A percentile compares a stretch with the other conserved stretches of the same genome.
These are phyloP conservation scores for Epistrophella euchroma DNA, from an alignment of 2,888 invertebrate genomes.

Conservation along the genomic window DNA sequence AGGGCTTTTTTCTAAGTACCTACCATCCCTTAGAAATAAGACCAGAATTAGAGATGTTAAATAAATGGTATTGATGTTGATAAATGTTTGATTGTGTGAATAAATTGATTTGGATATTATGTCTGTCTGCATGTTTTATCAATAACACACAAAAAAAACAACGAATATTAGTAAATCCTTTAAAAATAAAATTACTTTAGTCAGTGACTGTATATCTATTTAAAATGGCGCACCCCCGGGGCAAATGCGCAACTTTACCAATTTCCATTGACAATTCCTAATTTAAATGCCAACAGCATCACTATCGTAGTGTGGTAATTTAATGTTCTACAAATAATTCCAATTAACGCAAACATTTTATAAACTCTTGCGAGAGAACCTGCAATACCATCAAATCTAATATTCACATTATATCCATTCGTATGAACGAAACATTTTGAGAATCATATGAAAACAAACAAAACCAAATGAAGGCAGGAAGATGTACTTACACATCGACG, in stretches of 20 bases:
- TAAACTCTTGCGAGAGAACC: constrained; percentile 13
- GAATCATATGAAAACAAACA: constrained; percentile 6
- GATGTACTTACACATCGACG: background rate
- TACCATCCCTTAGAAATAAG: too few species aligned
- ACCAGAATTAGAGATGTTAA: too few species aligned
- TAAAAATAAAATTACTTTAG: too few species aligned
- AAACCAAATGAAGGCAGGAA: background rate
- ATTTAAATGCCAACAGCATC: constrained; percentile 45
- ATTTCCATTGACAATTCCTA: constrained; percentile 12
- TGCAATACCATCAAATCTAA: background rate
- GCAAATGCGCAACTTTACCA: background rate
- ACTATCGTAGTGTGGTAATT: constrained; percentile 20
- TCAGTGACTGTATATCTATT: too few species aligned
- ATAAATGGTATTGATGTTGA: too few species aligned
- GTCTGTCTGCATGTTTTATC: too few species aligned
- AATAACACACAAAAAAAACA: too few species aligned
- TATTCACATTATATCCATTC: background rate
- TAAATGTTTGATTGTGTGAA: too few species aligned
- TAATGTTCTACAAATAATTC: constrained; percentile 56
- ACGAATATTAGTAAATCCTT: too few species aligned
- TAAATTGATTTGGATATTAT: too few species aligned
- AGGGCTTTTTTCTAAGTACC: too few species aligned
- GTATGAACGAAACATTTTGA: background rate
- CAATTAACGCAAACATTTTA: constrained; percentile 47
- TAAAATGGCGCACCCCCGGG: background rate